Evolutionary conservation across 2,113 vertebrate genomes (phyloP), one percentile per base, ranked within the genome.

Genomic region (Notechis scutatus): DNA sequence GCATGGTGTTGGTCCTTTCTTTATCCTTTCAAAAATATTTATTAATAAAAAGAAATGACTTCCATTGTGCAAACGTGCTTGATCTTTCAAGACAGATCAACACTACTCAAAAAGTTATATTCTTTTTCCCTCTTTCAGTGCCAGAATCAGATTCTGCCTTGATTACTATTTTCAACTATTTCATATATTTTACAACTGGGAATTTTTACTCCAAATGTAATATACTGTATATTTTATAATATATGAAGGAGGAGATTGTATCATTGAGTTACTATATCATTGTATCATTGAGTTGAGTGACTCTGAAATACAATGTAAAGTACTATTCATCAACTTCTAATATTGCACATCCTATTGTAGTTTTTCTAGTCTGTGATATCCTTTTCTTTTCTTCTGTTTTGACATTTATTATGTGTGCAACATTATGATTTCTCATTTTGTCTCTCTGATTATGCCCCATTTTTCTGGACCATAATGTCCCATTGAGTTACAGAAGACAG

Each of bases 1-100:
- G 94, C 93, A 8, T 42, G 5, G 1, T 93, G 2, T 89, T 8
- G 34, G 14, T 61, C 93, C 56, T 74, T 3, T 92, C 56, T 74
- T 3, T 92, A 85, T 0, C 87, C 59, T 20, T 55, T 93, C 69
- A 39, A 94, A 95, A 86, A 45, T 0, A n/a, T 94, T 90, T 94
- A 1, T 15, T 59, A 54, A 29, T 92, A 18, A 90, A 90, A 91
- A 92, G 92, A 21, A 29, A 54, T 34, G 5, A 20, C 15, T 39
- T 81, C 69, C 69, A 20, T 18, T 81, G 15, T 39, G 69, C 15
- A 74, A 39, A 81, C 39, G n/a, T 81, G 69, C 5, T 45, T 45
- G 45, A 45, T 45, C 45, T 45, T 45, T 45, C 45, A 45, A 45
- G 45, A 45, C 45, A 45, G 34, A 81, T 81, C 18, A 39, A 21